phyloP scores from a whole-genome alignment of 2,113 vertebrate species.

The Cervus canadensis region DNA sequence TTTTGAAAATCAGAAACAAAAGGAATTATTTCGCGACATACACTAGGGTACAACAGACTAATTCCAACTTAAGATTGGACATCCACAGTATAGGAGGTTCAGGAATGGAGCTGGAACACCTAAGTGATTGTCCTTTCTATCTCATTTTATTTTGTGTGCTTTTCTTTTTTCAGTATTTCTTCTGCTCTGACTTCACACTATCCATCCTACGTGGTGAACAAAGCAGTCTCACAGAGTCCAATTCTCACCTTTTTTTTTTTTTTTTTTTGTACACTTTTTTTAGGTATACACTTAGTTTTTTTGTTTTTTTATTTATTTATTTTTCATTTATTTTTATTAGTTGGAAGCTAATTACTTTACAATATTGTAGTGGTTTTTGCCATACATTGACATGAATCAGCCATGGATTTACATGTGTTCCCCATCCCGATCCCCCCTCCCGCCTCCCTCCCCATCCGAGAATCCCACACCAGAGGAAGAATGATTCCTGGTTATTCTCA shows the following conservation, averaged over 20 bases:
- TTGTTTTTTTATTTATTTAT: too few relatives aligned
- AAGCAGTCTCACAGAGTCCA: not conserved
- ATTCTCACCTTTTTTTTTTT: not conserved
- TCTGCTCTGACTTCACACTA: not conserved
- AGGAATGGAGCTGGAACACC: not conserved
- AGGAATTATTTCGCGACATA: not conserved
- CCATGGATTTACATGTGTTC: too few relatives aligned
- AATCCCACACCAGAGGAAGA: not conserved
- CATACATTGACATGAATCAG: too few relatives aligned
- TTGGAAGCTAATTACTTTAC: too few relatives aligned
- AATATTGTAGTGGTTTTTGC: too few relatives aligned
- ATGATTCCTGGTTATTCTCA: not conserved
- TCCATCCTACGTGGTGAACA: not conserved
- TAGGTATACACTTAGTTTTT: too few relatives aligned
- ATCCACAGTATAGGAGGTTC: not conserved
- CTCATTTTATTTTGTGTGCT: not conserved
- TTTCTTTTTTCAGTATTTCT: not conserved
- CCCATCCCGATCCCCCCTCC: too few relatives aligned
- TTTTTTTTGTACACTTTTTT: too few relatives aligned
- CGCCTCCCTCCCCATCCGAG: too few relatives aligned
- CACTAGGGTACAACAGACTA: not conserved
- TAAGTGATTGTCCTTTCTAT: not conserved
- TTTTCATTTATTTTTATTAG: too few relatives aligned
- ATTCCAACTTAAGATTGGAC: not conserved
- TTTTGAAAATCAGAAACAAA: not conserved